phyloP scores from a whole-genome alignment of 2,797 vertebrate species.

The Merluccius polli region DNA sequence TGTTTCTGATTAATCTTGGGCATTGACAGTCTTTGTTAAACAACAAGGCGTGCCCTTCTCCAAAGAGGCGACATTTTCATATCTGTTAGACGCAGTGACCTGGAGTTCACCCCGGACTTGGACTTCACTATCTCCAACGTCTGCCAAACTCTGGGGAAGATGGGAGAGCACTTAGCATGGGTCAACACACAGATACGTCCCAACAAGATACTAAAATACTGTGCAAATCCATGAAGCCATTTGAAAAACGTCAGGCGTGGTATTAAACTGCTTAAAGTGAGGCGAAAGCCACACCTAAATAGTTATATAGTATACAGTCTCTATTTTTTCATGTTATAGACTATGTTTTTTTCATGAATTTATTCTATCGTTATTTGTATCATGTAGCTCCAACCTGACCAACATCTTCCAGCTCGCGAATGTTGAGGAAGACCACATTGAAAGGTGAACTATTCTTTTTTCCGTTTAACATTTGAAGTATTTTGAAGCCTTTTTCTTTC shows the following conservation, averaged over 20 bases:
- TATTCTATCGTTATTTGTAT: neutral
- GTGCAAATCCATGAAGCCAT: constrained; percentile 40
- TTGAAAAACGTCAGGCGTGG: constrained; percentile 20
- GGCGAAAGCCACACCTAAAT: constrained; percentile 10
- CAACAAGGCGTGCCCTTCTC: constrained; percentile 93
- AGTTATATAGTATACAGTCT: neutral
- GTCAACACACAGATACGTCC: constrained; percentile 64
- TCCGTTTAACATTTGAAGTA: constrained; percentile 17
- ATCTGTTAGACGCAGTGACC: constrained; percentile 99
- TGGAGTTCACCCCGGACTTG: constrained; percentile 99
- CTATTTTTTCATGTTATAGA: neutral
- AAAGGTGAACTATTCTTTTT: constrained; percentile 19
- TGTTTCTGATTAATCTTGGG: constrained; percentile 99
- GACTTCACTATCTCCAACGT: constrained; percentile 88
- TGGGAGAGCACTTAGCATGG: constrained; percentile 73
- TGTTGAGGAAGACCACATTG: neutral
- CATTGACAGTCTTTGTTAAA: constrained; percentile 99
- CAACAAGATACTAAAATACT: constrained; percentile 36
- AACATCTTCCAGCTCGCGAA: neutral
- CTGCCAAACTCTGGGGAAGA: constrained; percentile 71
- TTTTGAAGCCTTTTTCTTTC: neutral
- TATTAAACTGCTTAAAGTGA: constrained; percentile 1
- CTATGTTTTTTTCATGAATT: neutral
- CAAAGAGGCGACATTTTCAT: constrained; percentile 98
- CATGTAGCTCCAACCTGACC: neutral